Evolutionary conservation across 2,888 invertebrate species (phyloP), one percentile per base, ranked within the genome.

Genomic region (Steinernema hermaphroditum): DNA sequence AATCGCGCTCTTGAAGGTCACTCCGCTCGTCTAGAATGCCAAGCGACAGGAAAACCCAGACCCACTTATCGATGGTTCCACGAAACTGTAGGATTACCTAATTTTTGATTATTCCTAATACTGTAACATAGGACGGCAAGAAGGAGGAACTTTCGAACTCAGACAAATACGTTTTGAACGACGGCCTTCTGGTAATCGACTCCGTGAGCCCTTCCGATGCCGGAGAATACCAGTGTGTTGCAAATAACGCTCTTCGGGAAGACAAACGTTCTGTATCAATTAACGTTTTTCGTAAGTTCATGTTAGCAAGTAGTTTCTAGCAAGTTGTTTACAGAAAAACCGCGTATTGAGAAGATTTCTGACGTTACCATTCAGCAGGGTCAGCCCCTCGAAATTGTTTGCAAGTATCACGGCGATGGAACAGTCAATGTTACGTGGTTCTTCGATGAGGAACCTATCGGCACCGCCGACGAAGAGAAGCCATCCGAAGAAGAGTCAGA

Each of bases 61-160:
- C 83, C 83, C 14, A 71, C 76, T 37, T 83, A 82, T 78, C 78
- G 78, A 76, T 83, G 82, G 82, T 78, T 77, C 75, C 62, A 62
- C n/a, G 32, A 62, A 62, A 27, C 16, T 16, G 62, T 62, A 46
- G 46, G 22, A 4, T 4, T 46, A 9, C 43, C 43, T 8, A 8
- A 43, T 43, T 43, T 9, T 43, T n/a, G 46, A 19, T n/a, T 19
- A 19, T 16, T 14, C 2, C 50, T 9, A 24, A 19, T 12, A 50
- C 50, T 4, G 50, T 6, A 71, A 19, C 24, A 32, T 27, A 49
- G 19, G 46, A 71, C 54, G 62, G 68, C 43, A 37, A 37, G 9
- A 78, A 78, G 69, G 77, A 76, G 29, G 76, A 76, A 54, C 75
- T 81, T 19, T 62, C 54, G 0, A 73, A 72, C 12, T 79, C 81